Conservation (phyloP, 2,797 vertebrate species). For the Danionella dracula region DNA sequence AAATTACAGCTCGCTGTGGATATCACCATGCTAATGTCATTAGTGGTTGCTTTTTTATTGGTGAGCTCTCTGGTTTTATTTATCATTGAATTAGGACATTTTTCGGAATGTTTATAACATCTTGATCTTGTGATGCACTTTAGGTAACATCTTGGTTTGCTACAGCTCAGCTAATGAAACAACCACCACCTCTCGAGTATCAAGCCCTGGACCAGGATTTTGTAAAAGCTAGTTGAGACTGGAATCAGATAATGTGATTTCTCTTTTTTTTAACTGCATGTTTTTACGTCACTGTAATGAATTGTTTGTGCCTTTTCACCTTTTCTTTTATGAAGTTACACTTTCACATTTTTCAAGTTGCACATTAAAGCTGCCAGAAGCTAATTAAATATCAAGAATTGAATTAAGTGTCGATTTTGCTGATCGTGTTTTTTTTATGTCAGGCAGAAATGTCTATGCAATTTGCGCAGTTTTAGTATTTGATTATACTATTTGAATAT, state of each 20-base stretch:
- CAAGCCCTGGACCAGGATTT: slow-evolving; percentile 39
- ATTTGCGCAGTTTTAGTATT: no score
- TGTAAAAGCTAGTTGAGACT: slow-evolving; percentile 16
- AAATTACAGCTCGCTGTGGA: slow-evolving; percentile 45
- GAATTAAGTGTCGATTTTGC: no score
- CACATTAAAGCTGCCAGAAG: no score
- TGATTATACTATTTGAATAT: no score
- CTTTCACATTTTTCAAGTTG: no score
- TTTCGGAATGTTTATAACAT: no score
- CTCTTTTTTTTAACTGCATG: not conserved
- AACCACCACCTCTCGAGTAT: slow-evolving; percentile 36
- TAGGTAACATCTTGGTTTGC: slow-evolving; percentile 50
- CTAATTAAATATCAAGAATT: no score
- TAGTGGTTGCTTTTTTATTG: slow-evolving; percentile 47
- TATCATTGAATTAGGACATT: not conserved
- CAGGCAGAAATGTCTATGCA: no score
- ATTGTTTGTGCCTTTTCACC: not conserved
- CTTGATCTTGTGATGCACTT: not conserved
- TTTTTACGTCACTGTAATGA: not conserved
- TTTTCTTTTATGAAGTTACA: not conserved
- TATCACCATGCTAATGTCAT: slow-evolving; percentile 39
- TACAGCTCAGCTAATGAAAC: slow-evolving; percentile 53
- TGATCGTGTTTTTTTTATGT: no score
- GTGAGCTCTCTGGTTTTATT: slow-evolving; percentile 37
- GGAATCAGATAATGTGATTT: not conserved